These are phyloP conservation scores for Drosophila parthenogenetica DNA, from an alignment of 2,888 invertebrate species.

Conservation along the genomic window DNA sequence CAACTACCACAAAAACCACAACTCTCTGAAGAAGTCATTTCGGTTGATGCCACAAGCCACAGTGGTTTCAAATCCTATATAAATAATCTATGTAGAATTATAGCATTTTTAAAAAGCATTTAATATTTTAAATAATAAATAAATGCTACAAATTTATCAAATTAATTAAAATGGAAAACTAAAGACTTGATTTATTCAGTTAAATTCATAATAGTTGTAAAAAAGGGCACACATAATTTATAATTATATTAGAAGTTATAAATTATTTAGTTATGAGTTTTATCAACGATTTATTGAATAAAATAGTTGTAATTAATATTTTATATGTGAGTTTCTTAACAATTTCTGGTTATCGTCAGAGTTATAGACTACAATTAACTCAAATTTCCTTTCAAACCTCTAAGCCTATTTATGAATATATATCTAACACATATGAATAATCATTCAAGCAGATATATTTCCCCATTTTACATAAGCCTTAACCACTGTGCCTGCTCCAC, in stretches of 20 bases:
- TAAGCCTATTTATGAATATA: neutral
- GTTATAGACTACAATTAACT: neutral
- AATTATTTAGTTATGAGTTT: too few species aligned
- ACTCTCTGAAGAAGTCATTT: constrained; percentile 7
- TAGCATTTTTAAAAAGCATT: neutral
- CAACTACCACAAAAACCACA: constrained; percentile 5
- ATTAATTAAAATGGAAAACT: too few species aligned
- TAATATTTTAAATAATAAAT: neutral
- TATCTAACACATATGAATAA: neutral
- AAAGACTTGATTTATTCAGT: too few species aligned
- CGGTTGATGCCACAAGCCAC: constrained; percentile 7
- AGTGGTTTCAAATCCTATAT: neutral
- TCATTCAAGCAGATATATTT: constrained; percentile 12
- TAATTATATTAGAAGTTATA: too few species aligned
- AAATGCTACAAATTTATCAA: too few species aligned
- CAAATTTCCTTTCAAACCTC: neutral
- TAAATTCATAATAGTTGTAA: too few species aligned
- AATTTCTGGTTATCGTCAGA: neutral
- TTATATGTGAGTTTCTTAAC: too few species aligned
- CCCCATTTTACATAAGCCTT: neutral
- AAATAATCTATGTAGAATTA: neutral
- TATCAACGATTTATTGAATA: too few species aligned
- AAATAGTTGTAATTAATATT: too few species aligned
- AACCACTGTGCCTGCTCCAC: constrained; percentile 47
- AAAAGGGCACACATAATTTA: too few species aligned